phyloP scores from a whole-genome alignment of 2,888 invertebrate species.

The Gari tellinella region DNA sequence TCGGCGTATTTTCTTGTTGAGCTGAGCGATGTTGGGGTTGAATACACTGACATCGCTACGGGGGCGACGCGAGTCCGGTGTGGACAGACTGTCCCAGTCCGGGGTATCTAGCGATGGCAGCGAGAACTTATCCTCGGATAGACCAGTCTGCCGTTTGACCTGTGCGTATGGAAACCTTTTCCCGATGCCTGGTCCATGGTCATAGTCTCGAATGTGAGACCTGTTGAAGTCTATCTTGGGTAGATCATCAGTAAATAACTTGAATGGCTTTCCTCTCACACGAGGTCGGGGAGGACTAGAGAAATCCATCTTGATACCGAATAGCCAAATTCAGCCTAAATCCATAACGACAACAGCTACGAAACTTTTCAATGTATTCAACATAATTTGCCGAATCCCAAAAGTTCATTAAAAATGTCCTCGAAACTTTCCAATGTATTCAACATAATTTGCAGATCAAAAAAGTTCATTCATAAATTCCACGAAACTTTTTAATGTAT shows the following conservation, averaged over 20 bases:
- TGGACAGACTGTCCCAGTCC: constrained; percentile 35
- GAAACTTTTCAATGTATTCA: no score
- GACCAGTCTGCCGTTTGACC: constrained; percentile 2
- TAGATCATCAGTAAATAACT: constrained; percentile 48
- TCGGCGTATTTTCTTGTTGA: constrained; percentile 20
- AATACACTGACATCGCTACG: constrained; percentile 13
- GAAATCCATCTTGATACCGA: no score
- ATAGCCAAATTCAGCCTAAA: no score
- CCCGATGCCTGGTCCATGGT: not conserved
- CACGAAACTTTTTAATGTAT: no score
- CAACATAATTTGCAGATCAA: no score
- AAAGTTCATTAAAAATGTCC: no score
- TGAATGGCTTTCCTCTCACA: constrained; percentile 36
- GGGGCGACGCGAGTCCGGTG: constrained; percentile 6
- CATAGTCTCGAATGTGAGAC: not conserved
- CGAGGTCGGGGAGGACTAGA: not conserved
- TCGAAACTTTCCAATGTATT: no score
- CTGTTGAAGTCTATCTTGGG: constrained; percentile 33
- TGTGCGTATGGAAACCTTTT: not conserved
- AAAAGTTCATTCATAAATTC: no score
- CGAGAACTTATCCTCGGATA: constrained; percentile 30
- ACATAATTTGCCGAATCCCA: no score
- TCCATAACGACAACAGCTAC: no score
- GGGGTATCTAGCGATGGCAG: constrained; percentile 45
- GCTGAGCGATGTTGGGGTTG: constrained; percentile 30